A percentile compares a stretch with the other conserved stretches of the same genome.
Conservation (phyloP, 2,113 vertebrate species). For the Misgurnus mizolepis region DNA sequence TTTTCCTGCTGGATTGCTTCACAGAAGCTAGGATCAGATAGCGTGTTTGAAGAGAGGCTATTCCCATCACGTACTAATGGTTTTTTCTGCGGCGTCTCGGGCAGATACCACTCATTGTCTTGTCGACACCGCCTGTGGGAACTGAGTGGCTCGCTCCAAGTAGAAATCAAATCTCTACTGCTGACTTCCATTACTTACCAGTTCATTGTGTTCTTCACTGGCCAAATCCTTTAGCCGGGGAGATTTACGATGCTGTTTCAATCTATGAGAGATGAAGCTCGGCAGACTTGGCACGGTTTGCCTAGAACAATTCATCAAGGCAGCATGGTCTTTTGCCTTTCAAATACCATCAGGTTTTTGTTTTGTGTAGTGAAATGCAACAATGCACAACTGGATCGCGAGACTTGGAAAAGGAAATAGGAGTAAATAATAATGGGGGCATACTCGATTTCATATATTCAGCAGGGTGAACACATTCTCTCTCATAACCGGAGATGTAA, state of each 20-base stretch:
- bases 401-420: neutral
- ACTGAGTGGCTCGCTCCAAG: neutral
- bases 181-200: slow-evolving; percentile 5
- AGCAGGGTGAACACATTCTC: neutral
- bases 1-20: slow-evolving; percentile 18
- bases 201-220: neutral
- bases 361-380: neutral
- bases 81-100: slow-evolving; percentile 17
- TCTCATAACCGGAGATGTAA: neutral
- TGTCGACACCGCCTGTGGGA: neutral
- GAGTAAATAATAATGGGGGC: neutral
- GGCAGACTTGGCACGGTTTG: neutral
- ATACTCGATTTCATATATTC: neutral
- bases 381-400: neutral
- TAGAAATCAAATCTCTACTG: neutral
- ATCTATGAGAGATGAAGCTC: neutral
- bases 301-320: slow-evolving; percentile 7
- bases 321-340: neutral
- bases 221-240: neutral
- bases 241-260: neutral
- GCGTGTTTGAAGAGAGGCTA: slow-evolving; percentile 2
- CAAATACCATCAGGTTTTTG: neutral
- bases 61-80: slow-evolving; percentile 26
- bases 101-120: slow-evolving; percentile 2
- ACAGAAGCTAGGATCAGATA: slow-evolving; percentile 1